phyloP scores from a whole-genome alignment of 1,140 invertebrate genomes.

The Amyelois transitella region DNA sequence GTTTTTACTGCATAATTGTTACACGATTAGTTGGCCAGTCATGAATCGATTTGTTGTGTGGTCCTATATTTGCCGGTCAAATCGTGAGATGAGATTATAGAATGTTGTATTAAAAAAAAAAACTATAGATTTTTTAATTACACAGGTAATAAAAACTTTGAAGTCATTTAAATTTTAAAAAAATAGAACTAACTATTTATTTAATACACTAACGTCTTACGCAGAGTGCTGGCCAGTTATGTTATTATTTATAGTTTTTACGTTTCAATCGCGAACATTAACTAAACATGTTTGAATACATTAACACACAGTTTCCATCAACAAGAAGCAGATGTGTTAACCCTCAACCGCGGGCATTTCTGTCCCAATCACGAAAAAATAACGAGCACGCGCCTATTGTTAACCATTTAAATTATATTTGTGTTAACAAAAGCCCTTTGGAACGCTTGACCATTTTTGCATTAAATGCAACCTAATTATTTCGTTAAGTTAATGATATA shows the following conservation, averaged over 20 bases:
- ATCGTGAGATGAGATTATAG: no score
- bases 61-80: no score
- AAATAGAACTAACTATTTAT: no score
- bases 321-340: slow-evolving; percentile 37
- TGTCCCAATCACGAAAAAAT: slow-evolving; percentile 35
- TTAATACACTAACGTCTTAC: neutral
- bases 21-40: no score
- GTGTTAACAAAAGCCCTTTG: slow-evolving; percentile 40
- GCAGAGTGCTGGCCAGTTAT: no score
- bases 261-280: neutral
- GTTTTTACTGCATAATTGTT: no score
- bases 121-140: no score
- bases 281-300: neutral
- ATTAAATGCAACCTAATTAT: slow-evolving; percentile 45
- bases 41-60: no score
- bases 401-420: slow-evolving; percentile 37
- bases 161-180: no score
- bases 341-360: slow-evolving; percentile 30
- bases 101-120: no score
- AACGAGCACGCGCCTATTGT: slow-evolving; percentile 49
- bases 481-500: slow-evolving; percentile 48
- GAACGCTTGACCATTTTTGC: slow-evolving; percentile 40
- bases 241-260: no score
- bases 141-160: no score
- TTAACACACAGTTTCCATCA: slow-evolving; percentile 1